phyloP scores from a whole-genome alignment of 2,797 vertebrate species.

The Tenualosa ilisha region DNA sequence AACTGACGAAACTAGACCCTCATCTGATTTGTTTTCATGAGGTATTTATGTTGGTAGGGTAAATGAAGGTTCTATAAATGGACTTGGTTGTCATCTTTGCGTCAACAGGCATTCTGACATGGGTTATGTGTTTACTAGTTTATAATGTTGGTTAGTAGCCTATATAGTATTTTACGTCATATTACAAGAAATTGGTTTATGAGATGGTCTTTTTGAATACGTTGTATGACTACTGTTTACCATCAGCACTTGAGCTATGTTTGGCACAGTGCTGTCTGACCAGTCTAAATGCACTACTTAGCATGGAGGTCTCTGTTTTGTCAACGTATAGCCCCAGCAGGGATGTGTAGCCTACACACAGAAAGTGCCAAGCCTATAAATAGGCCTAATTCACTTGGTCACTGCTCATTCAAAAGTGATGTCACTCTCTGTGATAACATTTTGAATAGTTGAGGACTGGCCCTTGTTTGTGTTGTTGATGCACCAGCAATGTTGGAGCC shows the following conservation, averaged over 20 bases:
- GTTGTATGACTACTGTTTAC: background rate
- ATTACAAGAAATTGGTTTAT: background rate
- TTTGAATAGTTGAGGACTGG: background rate
- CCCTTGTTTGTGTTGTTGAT: background rate
- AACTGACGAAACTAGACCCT: background rate
- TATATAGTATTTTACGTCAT: background rate
- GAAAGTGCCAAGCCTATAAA: background rate
- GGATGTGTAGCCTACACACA: background rate
- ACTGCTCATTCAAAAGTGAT: too few species aligned
- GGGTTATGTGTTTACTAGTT: background rate
- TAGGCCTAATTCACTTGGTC: background rate
- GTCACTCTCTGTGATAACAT: background rate
- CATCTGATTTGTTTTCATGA: background rate
- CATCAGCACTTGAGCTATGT: background rate
- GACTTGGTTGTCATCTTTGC: background rate
- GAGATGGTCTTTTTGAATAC: background rate
- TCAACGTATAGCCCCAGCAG: background rate
- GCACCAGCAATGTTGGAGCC: background rate
- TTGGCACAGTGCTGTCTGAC: background rate
- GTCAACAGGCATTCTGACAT: background rate
- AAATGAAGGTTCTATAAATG: background rate
- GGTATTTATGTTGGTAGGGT: background rate
- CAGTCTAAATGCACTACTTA: background rate
- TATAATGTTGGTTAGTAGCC: too few species aligned
- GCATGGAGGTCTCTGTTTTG: background rate